These are phyloP conservation scores for Champsocephalus gunnari DNA, from an alignment of 2,797 vertebrate species.

Conservation along the genomic window DNA sequence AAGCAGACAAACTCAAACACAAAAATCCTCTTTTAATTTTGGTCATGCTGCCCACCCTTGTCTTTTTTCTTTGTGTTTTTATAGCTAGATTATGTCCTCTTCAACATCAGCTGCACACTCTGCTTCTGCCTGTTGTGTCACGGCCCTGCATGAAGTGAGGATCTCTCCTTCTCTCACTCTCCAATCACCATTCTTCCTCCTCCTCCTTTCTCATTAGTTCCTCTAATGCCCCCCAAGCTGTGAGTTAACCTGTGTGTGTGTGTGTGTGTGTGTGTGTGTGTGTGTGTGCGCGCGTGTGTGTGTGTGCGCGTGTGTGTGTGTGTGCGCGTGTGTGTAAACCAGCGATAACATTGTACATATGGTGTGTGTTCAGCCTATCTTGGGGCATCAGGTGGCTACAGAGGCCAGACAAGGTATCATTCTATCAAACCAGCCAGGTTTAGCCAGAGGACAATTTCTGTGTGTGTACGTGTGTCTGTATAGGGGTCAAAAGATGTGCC, in stretches of 20 bases:
- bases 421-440: constrained; percentile 54
- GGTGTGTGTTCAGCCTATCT: constrained; percentile 48
- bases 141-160: constrained; percentile 73
- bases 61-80: constrained; percentile 68
- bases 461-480: constrained; percentile 58
- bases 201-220: constrained; percentile 66
- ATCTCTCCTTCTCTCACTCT: constrained; percentile 45
- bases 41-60: constrained; percentile 84
- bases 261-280: constrained; percentile 16
- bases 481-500: constrained; percentile 71
- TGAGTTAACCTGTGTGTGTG: constrained; percentile 57
- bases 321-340: constrained; percentile 22
- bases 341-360: constrained; percentile 45
- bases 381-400: constrained; percentile 73
- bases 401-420: constrained; percentile 66
- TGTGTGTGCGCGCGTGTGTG: constrained; percentile 1
- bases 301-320: constrained; percentile 35
- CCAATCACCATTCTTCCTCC: constrained; percentile 46
- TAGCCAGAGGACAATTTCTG: constrained; percentile 79
- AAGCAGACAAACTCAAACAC: constrained; percentile 87
- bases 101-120: constrained; percentile 79
- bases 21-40: constrained; percentile 91
- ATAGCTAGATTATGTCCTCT: constrained; percentile 88
- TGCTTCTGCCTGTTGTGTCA: constrained; percentile 71
- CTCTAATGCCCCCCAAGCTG: constrained; percentile 58